Evolutionary conservation across 2,113 vertebrate genomes (phyloP).

Genomic region (Delphinus delphis): DNA sequence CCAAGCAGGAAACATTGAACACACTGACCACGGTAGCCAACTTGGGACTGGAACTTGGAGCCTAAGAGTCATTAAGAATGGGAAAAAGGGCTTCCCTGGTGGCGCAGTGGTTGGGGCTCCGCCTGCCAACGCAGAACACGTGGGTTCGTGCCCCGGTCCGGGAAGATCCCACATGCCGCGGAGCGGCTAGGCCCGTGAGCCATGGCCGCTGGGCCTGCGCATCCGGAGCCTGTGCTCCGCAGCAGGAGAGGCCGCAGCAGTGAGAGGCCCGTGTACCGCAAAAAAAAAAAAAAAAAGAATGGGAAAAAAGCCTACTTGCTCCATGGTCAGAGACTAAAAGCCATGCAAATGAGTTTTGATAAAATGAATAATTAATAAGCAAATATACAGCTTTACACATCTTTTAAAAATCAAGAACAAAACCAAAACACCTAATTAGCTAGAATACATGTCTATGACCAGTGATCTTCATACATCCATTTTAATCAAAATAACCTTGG

Average conservation of each 20-base stretch:
- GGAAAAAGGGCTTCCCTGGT: too few relatives aligned
- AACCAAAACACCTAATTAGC: neutral
- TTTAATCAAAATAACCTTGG: constrained; percentile 19
- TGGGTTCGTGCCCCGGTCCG: too few relatives aligned
- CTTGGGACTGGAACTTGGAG: neutral
- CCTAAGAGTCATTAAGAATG: neutral
- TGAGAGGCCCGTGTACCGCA: too few relatives aligned
- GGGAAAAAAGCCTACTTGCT: neutral
- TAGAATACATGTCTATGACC: neutral
- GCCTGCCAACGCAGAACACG: too few relatives aligned
- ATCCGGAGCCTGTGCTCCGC: too few relatives aligned
- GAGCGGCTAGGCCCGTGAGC: too few relatives aligned
- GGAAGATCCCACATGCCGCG: too few relatives aligned
- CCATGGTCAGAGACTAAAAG: neutral
- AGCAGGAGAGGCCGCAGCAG: too few relatives aligned
- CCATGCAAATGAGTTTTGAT: neutral
- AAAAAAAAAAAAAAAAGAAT: too few relatives aligned
- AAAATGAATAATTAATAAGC: neutral
- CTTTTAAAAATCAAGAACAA: neutral
- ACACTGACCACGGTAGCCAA: neutral
- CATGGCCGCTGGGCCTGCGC: too few relatives aligned
- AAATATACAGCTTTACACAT: neutral
- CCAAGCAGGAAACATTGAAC: neutral
- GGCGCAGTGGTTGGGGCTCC: too few relatives aligned
- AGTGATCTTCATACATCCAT: neutral